Conservation (phyloP, 2,113 vertebrate genomes). For the Cyanistes caeruleus region DNA sequence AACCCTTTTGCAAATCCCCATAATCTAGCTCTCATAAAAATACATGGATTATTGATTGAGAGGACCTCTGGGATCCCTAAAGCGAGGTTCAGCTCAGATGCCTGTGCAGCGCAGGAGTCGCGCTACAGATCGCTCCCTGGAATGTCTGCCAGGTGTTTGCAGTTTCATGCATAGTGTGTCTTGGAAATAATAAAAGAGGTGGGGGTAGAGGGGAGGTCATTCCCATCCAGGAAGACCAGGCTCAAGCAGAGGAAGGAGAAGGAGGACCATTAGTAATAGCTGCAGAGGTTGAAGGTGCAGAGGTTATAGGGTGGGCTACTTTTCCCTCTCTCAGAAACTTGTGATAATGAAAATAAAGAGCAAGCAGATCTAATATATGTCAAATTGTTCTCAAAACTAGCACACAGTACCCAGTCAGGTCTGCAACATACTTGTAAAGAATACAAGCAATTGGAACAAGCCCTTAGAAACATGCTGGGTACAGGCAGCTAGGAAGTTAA, state of each 20-base stretch:
- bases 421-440: background rate
- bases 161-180: constrained; percentile 39
- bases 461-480: background rate
- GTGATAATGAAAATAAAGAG: background rate
- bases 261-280: constrained; percentile 31
- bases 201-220: constrained; percentile 39
- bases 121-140: constrained; percentile 43
- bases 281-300: constrained; percentile 16
- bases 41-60: constrained; percentile 80
- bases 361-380: background rate
- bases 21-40: constrained; percentile 81
- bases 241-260: background rate
- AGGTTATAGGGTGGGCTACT: constrained; percentile 15
- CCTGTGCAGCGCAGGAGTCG: constrained; percentile 54
- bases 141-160: constrained; percentile 77
- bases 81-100: constrained; percentile 64
- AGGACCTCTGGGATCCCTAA: constrained; percentile 77
- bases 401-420: background rate
- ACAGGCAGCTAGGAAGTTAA: background rate
- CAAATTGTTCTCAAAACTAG: background rate
- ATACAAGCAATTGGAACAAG: background rate
- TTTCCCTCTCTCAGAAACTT: background rate
- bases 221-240: constrained; percentile 44
- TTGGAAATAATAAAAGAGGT: constrained; percentile 29
- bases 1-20: constrained; percentile 74